phyloP scores from a whole-genome alignment of 2,113 vertebrate genomes.

The Bolborhynchus lineola region DNA sequence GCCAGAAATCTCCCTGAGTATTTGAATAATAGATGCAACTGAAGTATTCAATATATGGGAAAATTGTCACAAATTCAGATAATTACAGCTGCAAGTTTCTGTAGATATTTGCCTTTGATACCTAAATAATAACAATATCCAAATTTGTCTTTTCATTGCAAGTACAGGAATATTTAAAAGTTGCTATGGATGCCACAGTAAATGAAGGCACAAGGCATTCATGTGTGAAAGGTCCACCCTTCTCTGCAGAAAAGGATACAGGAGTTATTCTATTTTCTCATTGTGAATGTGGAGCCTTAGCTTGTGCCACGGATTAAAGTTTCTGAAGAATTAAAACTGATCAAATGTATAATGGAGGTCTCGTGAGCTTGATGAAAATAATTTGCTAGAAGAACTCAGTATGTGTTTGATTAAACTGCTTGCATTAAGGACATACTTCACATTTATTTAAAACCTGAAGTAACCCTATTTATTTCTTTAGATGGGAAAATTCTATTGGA shows the following conservation, averaged over 20 bases:
- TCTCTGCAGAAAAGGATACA: neutral
- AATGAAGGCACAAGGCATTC: neutral
- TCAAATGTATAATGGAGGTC: slow-evolving; percentile 26
- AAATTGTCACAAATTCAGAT: neutral
- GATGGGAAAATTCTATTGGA: neutral
- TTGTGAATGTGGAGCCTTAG: neutral
- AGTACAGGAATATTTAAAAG: neutral
- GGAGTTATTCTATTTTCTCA: neutral
- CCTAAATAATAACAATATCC: neutral
- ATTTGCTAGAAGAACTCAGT: slow-evolving; percentile 15
- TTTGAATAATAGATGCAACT: neutral
- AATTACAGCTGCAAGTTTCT: neutral
- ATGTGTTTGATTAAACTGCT: slow-evolving; percentile 62
- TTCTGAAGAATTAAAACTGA: slow-evolving; percentile 55
- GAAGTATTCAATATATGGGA: neutral
- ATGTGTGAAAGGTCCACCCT: neutral
- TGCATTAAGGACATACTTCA: slow-evolving; percentile 32
- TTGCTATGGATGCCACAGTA: neutral
- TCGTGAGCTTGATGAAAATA: slow-evolving; percentile 48
- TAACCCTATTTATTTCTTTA: slow-evolving; percentile 26
- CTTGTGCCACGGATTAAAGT: neutral
- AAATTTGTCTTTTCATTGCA: neutral
- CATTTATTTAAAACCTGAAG: slow-evolving; percentile 43
- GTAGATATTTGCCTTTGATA: neutral
- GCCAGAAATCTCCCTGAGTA: neutral